phyloP scores from a whole-genome alignment of 2,113 vertebrate genomes.

The Oceanodroma tethys region DNA sequence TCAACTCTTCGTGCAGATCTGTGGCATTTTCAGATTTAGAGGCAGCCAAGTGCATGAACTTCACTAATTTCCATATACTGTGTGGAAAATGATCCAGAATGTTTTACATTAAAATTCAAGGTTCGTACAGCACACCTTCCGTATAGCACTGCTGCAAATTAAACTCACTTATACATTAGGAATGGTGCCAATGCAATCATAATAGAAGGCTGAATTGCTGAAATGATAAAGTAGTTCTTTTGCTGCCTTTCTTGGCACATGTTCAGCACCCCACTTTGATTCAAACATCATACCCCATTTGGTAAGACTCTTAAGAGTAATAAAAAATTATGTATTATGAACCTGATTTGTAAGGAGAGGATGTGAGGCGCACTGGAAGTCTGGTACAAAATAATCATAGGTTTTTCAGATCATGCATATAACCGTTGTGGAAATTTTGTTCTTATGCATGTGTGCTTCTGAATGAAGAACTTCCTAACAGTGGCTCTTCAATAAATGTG shows the following conservation, averaged over 20 bases:
- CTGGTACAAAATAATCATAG: neutral
- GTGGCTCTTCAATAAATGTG: neutral
- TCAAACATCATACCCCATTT: neutral
- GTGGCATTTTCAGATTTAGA: conserved; percentile 17
- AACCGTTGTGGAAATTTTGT: neutral
- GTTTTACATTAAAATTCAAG: conserved; percentile 61
- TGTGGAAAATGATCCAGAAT: conserved; percentile 36
- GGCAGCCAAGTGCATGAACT: neutral
- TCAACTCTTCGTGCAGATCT: neutral
- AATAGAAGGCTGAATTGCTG: conserved; percentile 54
- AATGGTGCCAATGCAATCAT: conserved; percentile 64
- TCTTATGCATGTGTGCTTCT: neutral
- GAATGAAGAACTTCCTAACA: neutral
- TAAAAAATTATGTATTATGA: neutral
- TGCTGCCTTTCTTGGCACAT: conserved; percentile 34
- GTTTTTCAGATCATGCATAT: neutral
- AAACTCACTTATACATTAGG: conserved; percentile 64
- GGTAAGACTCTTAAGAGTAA: conserved; percentile 18
- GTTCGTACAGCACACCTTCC: conserved; percentile 43
- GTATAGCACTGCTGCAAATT: conserved; percentile 50
- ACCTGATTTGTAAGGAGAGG: neutral
- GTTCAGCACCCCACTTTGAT: conserved; percentile 45
- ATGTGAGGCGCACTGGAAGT: neutral
- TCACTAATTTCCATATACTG: conserved; percentile 39
- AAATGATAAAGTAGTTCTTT: conserved; percentile 40